Conservation (phyloP, 1,140 invertebrate species). For the Mizuhopecten yessoensis region DNA sequence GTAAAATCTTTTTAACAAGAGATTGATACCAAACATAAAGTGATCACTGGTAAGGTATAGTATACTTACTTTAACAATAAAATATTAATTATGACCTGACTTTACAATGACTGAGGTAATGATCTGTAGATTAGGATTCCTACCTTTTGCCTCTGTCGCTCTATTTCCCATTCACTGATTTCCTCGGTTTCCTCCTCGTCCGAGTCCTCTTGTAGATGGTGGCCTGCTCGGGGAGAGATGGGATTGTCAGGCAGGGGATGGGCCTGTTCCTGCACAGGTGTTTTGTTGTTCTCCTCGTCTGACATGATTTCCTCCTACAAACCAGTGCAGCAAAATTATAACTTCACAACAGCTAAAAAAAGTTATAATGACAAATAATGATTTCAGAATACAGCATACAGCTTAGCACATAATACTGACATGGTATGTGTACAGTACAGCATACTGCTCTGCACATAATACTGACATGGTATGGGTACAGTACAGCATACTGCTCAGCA, state of each 20-base stretch:
- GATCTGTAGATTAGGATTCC: too few relatives aligned
- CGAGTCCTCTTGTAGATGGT: background rate
- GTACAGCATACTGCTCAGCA: too few relatives aligned
- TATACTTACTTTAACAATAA: too few relatives aligned
- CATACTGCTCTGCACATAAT: too few relatives aligned
- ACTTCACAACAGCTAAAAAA: too few relatives aligned
- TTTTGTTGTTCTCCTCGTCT: background rate
- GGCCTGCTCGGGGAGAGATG: background rate
- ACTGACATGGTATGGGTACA: too few relatives aligned
- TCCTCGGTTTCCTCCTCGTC: background rate
- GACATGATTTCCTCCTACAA: background rate
- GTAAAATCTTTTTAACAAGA: too few relatives aligned
- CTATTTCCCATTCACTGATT: conserved; percentile 4
- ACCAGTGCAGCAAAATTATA: background rate
- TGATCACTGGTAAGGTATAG: too few relatives aligned
- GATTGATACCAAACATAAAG: too few relatives aligned
- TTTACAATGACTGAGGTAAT: too few relatives aligned
- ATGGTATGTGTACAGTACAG: too few relatives aligned
- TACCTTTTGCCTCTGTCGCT: background rate
- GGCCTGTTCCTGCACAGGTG: background rate
- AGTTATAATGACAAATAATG: background rate
- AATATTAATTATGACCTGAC: too few relatives aligned
- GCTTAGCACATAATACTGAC: background rate
- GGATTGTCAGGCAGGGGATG: background rate
- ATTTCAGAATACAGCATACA: background rate